Evolutionary conservation across 2,888 invertebrate species (phyloP).

Genomic region (Serrognathus titanus): DNA sequence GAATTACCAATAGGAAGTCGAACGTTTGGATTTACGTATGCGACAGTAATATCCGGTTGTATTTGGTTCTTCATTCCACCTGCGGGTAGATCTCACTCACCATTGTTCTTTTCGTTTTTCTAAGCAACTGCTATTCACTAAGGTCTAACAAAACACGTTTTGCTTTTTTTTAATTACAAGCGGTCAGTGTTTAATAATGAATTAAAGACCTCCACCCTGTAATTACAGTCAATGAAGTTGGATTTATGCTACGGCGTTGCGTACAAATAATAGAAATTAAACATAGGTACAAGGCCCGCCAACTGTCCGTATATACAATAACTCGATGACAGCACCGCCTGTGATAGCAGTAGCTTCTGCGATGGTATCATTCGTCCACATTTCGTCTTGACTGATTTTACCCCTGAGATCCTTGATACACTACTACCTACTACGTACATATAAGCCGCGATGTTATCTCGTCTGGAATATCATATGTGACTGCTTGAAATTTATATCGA

Average conservation of each 20-base stretch:
- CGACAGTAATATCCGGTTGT: no score
- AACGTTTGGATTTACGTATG: no score
- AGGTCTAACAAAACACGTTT: no score
- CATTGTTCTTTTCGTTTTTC: no score
- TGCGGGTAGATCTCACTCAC: no score
- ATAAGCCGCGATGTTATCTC: background rate
- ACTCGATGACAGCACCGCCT: constrained; percentile 24
- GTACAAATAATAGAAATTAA: background rate
- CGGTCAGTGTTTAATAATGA: no score
- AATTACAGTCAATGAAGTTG: background rate
- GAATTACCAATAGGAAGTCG: no score
- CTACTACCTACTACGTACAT: background rate
- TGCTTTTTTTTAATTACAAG: no score
- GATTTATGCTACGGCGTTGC: background rate
- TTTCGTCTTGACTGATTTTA: background rate
- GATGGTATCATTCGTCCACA: constrained; percentile 22
- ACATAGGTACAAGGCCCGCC: constrained; percentile 11
- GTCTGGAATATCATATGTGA: background rate
- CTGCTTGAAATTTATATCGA: background rate
- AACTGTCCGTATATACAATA: constrained; percentile 21
- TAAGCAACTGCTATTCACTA: no score
- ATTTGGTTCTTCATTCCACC: no score
- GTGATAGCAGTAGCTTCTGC: constrained; percentile 23
- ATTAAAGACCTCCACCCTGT: background rate
- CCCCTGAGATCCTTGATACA: background rate